Evolutionary conservation across 2,113 vertebrate genomes (phyloP).

Genomic region (Gymnorhina tibicen): DNA sequence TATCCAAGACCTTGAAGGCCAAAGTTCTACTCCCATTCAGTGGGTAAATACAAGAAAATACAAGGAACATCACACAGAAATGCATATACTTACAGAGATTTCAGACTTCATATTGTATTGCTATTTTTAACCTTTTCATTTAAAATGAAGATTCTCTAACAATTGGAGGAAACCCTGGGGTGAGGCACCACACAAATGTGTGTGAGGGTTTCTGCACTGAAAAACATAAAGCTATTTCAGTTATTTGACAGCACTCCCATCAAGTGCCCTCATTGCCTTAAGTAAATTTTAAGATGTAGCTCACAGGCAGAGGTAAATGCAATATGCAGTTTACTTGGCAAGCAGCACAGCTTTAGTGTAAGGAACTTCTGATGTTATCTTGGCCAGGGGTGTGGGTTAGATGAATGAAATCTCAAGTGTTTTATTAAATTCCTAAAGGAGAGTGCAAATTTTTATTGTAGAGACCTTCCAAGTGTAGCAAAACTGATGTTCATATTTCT

Average conservation of each 20-base stretch:
- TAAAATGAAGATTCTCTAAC: not conserved
- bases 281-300: not conserved
- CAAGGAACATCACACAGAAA: not conserved
- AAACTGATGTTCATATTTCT: not conserved
- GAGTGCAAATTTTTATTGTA: not conserved
- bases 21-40: not conserved
- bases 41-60: not conserved
- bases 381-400: not conserved
- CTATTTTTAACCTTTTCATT: slow-evolving; percentile 30
- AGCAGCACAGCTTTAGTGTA: not conserved
- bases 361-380: not conserved
- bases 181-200: slow-evolving; percentile 8
- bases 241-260: not conserved
- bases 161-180: slow-evolving; percentile 44
- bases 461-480: not conserved
- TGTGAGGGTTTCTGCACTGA: not conserved
- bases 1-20: not conserved
- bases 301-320: not conserved
- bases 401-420: not conserved
- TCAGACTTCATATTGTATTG: not conserved
- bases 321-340: not conserved
- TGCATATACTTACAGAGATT: not conserved
- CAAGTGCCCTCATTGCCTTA: not conserved
- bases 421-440: not conserved
- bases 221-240: not conserved